phyloP scores from a whole-genome alignment of 2,797 vertebrate species.

The Enteromius mattozi region DNA sequence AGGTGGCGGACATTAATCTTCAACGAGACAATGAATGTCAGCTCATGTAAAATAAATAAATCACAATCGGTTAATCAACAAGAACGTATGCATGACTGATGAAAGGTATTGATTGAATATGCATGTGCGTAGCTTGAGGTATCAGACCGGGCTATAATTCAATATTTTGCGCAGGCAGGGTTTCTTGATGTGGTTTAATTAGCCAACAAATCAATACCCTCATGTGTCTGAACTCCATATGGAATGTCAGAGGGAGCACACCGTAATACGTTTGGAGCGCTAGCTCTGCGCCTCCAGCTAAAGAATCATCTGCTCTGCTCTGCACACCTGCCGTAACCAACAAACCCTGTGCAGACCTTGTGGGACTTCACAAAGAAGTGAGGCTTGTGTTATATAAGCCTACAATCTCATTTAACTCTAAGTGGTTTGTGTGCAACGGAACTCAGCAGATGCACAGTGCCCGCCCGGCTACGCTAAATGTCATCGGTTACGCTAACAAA shows the following conservation, averaged over 20 bases:
- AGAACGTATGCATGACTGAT: constrained; percentile 32
- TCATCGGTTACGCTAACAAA: constrained; percentile 46
- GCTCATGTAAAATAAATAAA: constrained; percentile 44
- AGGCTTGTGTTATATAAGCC: constrained; percentile 31
- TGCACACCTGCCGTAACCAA: constrained; percentile 32
- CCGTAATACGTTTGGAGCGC: constrained; percentile 43
- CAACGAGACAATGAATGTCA: constrained; percentile 12
- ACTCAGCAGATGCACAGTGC: constrained; percentile 26
- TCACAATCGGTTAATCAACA: constrained; percentile 44
- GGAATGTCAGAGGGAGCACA: constrained; percentile 52
- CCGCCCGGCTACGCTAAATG: constrained; percentile 32
- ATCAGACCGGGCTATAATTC: constrained; percentile 38
- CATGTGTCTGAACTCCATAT: constrained; percentile 54
- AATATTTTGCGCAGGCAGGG: constrained; percentile 51
- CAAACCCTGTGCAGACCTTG: constrained; percentile 19
- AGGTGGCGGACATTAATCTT: not conserved
- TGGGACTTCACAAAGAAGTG: constrained; percentile 34
- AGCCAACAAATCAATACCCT: constrained; percentile 61
- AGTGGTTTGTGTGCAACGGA: constrained; percentile 17
- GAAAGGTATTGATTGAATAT: constrained; percentile 49
- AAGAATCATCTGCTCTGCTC: constrained; percentile 24
- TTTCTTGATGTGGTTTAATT: constrained; percentile 57
- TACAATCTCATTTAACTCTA: constrained; percentile 46
- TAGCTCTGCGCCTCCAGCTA: constrained; percentile 26
- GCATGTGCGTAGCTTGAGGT: constrained; percentile 33